Conservation (phyloP, 2,888 invertebrate species). For the Smittia sp. region DNA sequence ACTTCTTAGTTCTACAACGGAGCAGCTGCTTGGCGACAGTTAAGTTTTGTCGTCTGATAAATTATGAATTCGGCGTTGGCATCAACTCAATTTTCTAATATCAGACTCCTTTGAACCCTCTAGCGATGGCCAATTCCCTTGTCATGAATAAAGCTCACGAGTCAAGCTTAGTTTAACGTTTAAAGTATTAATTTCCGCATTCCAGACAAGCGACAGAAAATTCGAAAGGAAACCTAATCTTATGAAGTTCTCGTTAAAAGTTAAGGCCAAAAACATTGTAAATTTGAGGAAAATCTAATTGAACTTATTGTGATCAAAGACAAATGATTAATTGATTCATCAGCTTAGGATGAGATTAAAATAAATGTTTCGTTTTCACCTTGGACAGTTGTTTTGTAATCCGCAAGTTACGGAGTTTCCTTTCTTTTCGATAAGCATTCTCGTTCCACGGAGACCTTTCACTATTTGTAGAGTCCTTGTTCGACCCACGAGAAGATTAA, state of each 20-base stretch:
- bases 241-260: not conserved
- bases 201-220: not conserved
- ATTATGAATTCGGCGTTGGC: too few species aligned
- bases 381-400: not conserved
- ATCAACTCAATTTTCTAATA: too few species aligned
- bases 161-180: too few species aligned
- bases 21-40: too few species aligned
- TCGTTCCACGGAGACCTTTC: not conserved
- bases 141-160: too few species aligned
- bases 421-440: not conserved
- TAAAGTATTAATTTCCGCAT: too few species aligned
- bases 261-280: slow-evolving; percentile 41
- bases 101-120: too few species aligned
- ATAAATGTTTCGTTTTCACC: slow-evolving; percentile 1
- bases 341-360: not conserved
- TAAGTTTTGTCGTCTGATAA: too few species aligned
- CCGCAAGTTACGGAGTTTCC: not conserved
- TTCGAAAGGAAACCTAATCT: slow-evolving; percentile 10
- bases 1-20: too few species aligned
- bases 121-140: too few species aligned
- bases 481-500: not conserved
- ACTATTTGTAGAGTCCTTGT: not conserved
- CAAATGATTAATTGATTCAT: slow-evolving; percentile 41
- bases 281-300: slow-evolving; percentile 41
- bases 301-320: slow-evolving; percentile 43